A percentile compares a stretch with the other conserved stretches of the same genome.
phyloP scores from a whole-genome alignment of 2,797 vertebrate species.

The Malacoraja senta region DNA sequence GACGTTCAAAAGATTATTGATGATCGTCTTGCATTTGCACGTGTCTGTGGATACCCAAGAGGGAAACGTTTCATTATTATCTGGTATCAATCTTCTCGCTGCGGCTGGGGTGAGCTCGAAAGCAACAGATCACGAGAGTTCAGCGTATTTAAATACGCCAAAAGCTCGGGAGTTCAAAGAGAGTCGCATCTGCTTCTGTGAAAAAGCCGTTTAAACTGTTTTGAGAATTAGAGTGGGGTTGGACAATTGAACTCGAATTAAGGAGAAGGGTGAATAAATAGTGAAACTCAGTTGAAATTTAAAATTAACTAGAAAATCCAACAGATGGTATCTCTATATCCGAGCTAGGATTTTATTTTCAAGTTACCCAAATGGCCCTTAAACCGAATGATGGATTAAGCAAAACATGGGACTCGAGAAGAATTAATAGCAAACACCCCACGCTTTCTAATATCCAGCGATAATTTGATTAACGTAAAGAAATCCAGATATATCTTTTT shows the following conservation, averaged over 20 bases:
- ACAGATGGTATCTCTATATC: constrained; percentile 27
- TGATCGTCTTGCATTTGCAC: constrained; percentile 37
- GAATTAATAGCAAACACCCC: neutral
- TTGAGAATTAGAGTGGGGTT: neutral
- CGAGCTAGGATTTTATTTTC: constrained; percentile 15
- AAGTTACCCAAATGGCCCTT: neutral
- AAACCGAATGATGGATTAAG: neutral
- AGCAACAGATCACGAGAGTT: constrained; percentile 38
- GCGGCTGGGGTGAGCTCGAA: neutral
- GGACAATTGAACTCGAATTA: constrained; percentile 30
- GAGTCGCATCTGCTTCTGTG: constrained; percentile 28
- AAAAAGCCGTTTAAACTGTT: constrained; percentile 34
- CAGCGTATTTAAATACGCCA: neutral
- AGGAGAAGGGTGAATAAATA: neutral
- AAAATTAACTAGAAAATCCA: constrained; percentile 18
- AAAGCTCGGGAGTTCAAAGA: constrained; percentile 22
- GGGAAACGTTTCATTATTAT: constrained; percentile 31
- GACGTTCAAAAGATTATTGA: constrained; percentile 8
- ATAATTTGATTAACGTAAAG: neutral
- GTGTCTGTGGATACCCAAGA: constrained; percentile 28
- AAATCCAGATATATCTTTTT: neutral
- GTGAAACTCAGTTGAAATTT: constrained; percentile 22
- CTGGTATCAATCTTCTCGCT: constrained; percentile 34
- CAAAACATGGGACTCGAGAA: neutral
- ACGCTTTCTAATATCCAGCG: neutral